These are phyloP conservation scores for Lipophrys pholis DNA, from an alignment of 2,113 vertebrate genomes.

Conservation along the genomic window DNA sequence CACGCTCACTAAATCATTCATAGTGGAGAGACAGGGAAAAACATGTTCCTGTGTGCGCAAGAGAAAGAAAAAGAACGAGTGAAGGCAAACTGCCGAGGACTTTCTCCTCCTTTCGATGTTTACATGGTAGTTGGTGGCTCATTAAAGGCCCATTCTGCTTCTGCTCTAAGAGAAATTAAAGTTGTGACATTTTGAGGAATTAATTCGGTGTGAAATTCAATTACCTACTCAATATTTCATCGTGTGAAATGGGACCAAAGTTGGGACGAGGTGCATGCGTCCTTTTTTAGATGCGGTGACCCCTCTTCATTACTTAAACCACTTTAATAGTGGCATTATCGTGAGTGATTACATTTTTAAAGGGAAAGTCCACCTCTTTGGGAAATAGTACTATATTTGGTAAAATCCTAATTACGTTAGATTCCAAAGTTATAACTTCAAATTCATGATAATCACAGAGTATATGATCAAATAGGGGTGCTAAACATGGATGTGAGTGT, in stretches of 20 bases:
- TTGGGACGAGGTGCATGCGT: neutral
- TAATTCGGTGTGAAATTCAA: slow-evolving; percentile 46
- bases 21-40: slow-evolving; percentile 66
- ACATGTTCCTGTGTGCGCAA: slow-evolving; percentile 54
- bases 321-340: slow-evolving; percentile 4
- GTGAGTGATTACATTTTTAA: neutral
- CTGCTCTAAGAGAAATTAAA: slow-evolving; percentile 16
- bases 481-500: too few species aligned
- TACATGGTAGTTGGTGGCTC: slow-evolving; percentile 27
- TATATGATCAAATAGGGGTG: too few species aligned
- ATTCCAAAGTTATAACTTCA: too few species aligned
- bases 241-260: slow-evolving; percentile 31
- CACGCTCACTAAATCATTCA: slow-evolving; percentile 79
- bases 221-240: slow-evolving; percentile 49
- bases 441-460: too few species aligned
- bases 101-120: slow-evolving; percentile 40
- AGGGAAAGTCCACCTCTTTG: too few species aligned
- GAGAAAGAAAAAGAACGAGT: slow-evolving; percentile 6
- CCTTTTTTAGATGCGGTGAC: slow-evolving; percentile 9
- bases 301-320: slow-evolving; percentile 18
- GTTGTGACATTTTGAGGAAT: slow-evolving; percentile 8
- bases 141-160: slow-evolving; percentile 2
- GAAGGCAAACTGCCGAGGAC: slow-evolving; percentile 19
- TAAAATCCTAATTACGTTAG: too few species aligned
- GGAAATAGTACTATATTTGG: neutral